Evolutionary conservation across 2,113 vertebrate genomes (phyloP).

Genomic region (Theristicus caerulescens): DNA sequence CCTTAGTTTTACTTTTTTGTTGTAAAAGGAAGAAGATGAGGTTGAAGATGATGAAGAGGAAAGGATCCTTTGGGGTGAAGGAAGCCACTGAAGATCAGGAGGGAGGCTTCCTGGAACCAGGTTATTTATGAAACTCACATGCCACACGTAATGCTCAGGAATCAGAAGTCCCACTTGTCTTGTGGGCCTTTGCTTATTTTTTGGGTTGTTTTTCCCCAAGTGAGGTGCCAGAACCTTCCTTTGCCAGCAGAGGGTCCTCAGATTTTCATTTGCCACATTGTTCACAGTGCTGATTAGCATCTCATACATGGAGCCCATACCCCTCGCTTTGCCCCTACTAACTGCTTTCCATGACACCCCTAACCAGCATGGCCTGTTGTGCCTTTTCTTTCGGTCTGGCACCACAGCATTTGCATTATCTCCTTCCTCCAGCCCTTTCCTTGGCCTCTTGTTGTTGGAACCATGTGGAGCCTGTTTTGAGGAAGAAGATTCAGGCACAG

Average conservation of each 20-base stretch:
- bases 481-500: background rate
- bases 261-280: background rate
- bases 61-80: background rate
- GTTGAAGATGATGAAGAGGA: background rate
- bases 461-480: background rate
- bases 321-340: background rate
- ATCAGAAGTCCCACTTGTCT: background rate
- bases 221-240: background rate
- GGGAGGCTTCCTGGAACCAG: background rate
- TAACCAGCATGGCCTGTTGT: background rate
- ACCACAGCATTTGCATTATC: background rate
- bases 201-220: background rate
- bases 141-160: background rate
- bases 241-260: background rate
- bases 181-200: background rate
- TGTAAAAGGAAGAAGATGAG: background rate
- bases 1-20: background rate
- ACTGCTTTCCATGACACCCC: background rate
- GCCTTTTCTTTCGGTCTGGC: background rate
- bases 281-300: background rate
- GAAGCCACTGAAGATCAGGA: background rate
- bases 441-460: background rate
- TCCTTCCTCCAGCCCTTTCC: background rate
- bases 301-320: fast-evolving
- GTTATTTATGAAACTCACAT: background rate